Evolutionary conservation across 2,113 vertebrate species (phyloP).

Genomic region (Rhadina sibilatrix): DNA sequence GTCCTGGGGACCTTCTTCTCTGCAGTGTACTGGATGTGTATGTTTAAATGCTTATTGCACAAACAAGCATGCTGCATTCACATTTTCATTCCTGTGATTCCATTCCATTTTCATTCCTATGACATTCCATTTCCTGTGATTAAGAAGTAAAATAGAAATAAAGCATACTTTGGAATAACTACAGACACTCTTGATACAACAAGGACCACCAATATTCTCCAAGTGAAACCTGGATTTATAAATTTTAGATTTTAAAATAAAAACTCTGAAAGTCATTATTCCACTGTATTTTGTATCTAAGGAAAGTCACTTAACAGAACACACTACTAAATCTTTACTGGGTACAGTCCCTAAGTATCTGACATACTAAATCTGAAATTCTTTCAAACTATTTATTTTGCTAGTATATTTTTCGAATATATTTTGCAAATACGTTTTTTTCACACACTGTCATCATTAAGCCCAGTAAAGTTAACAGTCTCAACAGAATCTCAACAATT

Average conservation of each 20-base stretch:
- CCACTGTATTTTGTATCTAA: slow-evolving; percentile 2
- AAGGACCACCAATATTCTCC: slow-evolving; percentile 8
- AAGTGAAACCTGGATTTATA: not conserved
- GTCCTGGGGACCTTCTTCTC: not conserved
- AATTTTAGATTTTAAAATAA: slow-evolving; percentile 60
- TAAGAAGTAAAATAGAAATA: not conserved
- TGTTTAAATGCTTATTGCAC: not conserved
- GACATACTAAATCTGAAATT: slow-evolving; percentile 51
- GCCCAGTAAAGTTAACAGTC: slow-evolving; percentile 31
- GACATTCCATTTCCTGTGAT: not conserved
- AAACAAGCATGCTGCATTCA: not conserved
- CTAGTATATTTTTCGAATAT: slow-evolving; percentile 27
- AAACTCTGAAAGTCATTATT: slow-evolving; percentile 8
- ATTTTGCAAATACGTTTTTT: slow-evolving; percentile 45
- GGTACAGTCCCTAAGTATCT: slow-evolving; percentile 14
- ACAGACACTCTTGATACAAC: not conserved
- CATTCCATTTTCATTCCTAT: not conserved
- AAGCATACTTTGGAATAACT: slow-evolving; percentile 29
- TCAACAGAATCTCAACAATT: not conserved
- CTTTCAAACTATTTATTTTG: slow-evolving; percentile 54
- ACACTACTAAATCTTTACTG: slow-evolving; percentile 46
- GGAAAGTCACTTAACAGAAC: slow-evolving; percentile 39
- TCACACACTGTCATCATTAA: slow-evolving; percentile 1
- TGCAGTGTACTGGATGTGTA: not conserved
- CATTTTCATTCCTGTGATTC: not conserved